phyloP scores from a whole-genome alignment of 2,113 vertebrate species.

The Chionomys nivalis region DNA sequence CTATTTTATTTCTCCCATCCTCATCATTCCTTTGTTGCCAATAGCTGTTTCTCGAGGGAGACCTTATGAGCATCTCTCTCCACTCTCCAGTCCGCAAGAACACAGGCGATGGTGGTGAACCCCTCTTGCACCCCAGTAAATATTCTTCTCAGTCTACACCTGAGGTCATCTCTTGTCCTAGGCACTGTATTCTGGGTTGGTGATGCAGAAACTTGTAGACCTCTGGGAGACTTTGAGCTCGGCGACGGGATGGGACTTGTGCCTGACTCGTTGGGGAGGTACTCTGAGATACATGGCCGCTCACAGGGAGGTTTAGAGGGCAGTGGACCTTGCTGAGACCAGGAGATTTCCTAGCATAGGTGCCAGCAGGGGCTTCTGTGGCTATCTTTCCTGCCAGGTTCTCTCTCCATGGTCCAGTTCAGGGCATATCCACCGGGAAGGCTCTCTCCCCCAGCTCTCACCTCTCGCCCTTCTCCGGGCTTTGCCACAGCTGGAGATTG shows the following conservation, averaged over 20 bases:
- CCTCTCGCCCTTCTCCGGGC: no score
- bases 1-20: not conserved
- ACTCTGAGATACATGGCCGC: accelerated
- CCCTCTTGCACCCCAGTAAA: accelerated
- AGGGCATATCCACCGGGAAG: not conserved
- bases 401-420: accelerated
- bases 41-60: not conserved
- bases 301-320: accelerated
- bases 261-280: accelerated
- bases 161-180: not conserved
- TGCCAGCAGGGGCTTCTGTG: accelerated
- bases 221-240: no score
- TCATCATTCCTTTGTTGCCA: not conserved
- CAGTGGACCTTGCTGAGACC: accelerated
- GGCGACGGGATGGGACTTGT: no score
- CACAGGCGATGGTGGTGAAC: not conserved
- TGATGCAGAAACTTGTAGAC: accelerated
- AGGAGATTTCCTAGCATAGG: accelerated
- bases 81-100: not conserved
- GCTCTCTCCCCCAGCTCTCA: not conserved
- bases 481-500: not conserved
- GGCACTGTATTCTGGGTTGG: no score
- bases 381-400: no score
- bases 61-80: not conserved
- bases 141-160: not conserved